These are phyloP conservation scores for Apostichopus californicus DNA, from an alignment of 35 echinoderm and acorn worm species.

Conservation along the genomic window DNA sequence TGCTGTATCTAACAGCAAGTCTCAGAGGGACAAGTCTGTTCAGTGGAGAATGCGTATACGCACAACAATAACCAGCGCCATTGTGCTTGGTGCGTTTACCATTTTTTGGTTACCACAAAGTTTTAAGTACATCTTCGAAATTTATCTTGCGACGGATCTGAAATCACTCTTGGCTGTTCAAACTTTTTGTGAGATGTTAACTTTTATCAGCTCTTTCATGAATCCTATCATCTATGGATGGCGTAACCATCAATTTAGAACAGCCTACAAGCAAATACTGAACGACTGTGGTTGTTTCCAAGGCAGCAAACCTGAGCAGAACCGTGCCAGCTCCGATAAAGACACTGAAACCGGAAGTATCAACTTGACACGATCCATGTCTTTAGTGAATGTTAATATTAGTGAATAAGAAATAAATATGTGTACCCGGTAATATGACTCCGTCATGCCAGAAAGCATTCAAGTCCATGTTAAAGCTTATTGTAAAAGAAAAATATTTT, in stretches of 20 bases:
- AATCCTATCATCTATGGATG: too few species aligned
- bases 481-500: too few species aligned
- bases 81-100: neutral
- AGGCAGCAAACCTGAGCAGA: neutral
- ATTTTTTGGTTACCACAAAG: slow-evolving; percentile 2
- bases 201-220: neutral
- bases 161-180: too few species aligned
- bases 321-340: neutral
- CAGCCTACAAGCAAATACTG: too few species aligned
- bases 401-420: too few species aligned
- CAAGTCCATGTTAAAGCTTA: too few species aligned
- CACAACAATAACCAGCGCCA: slow-evolving; percentile 1
- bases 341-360: neutral
- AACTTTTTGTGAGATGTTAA: slow-evolving; percentile 10
- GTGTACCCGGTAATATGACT: too few species aligned
- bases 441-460: too few species aligned
- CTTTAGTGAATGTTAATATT: too few species aligned
- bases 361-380: too few species aligned
- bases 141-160: neutral
- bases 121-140: slow-evolving; percentile 45
- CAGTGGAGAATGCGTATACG: neutral
- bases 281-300: too few species aligned
- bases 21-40: neutral
- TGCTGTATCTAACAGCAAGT: neutral
- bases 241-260: too few species aligned